Evolutionary conservation across 2,113 vertebrate species (phyloP).

Genomic region (Pteropus alecto): DNA sequence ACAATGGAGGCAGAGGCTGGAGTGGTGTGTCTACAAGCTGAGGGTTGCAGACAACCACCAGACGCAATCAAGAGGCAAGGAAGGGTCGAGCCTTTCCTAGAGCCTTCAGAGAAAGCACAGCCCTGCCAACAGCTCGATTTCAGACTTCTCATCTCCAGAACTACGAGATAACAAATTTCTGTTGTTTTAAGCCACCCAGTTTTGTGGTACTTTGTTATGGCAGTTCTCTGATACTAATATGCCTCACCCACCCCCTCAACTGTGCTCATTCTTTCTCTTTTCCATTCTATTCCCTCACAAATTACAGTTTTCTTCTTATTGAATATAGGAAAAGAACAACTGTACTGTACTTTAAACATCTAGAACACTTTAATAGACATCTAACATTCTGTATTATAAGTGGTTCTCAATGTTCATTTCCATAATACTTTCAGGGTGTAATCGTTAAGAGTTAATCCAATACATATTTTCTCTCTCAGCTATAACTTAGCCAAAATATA

Average conservation of each 20-base stretch:
- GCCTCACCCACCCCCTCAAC: not conserved
- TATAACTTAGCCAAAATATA: not conserved
- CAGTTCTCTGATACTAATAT: not conserved
- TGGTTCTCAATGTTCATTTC: not conserved
- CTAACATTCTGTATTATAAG: not conserved
- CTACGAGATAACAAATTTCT: not conserved
- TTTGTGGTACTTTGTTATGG: not conserved
- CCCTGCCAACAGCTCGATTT: not conserved
- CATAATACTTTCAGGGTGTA: conserved; percentile 7
- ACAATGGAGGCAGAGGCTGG: not conserved
- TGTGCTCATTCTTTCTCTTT: not conserved
- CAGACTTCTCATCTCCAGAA: not conserved
- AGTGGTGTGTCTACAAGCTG: not conserved
- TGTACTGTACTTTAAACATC: not conserved
- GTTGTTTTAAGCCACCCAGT: not conserved
- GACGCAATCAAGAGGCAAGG: not conserved
- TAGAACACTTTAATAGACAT: not conserved
- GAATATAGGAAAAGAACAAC: not conserved
- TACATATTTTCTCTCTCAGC: not conserved
- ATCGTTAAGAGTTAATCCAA: not conserved
- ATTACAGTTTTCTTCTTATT: not conserved
- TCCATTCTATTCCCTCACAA: not conserved
- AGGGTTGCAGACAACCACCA: not conserved
- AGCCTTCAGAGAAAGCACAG: not conserved
- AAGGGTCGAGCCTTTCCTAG: not conserved